Evolutionary conservation across 2,888 invertebrate genomes (phyloP), one percentile per base, ranked within the genome.

Genomic region (Ischnus inquisitorius): DNA sequence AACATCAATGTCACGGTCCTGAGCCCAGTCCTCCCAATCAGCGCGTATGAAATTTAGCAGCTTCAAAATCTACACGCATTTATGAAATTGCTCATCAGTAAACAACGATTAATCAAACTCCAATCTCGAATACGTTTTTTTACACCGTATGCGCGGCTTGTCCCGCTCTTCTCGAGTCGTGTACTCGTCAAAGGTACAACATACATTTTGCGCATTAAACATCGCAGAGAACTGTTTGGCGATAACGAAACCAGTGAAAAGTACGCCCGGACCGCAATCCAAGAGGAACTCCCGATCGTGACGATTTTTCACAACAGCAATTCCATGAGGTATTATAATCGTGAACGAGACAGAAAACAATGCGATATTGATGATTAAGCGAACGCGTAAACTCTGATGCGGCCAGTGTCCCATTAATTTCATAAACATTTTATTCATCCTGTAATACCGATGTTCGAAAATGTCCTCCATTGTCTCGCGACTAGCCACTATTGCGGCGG

Each of bases 1-100:
- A 54, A 82, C 51, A 0, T n/a, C 3, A 5, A 82, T 34, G 51
- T 77, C 81, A n/a, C n/a, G 76, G 34, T 82, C 81, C 3, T 34
- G n/a, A 46, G 64, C 34, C 76, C 71, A 76, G 10, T 25, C 14
- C 34, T 71, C n/a, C 81, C 81, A 82, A 65, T 76, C 54, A 2
- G 64, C 43, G 28, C 54, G n/a, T 16, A 82, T 65, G 14, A 43
- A 64, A 16, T 65, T 54, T n/a, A 77, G 22, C 39, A 82, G 12
- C 28, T 25, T 51, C 14, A 48, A 39, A 16, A 41, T 48, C 78
- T 79, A 25, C 4, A 16, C 2, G 19, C 19, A 16, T 19, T 19
- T 3, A 16, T 16, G 12, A 46, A 46, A 3, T n/a, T 46, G 10
- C 12, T 46, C 46, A n/a, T 46, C 46, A 46, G 46, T 3, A 2